Evolutionary conservation across 1,140 invertebrate genomes (phyloP), one percentile per base, ranked within the genome.

Genomic region (Trachymyrmex septentrionalis): DNA sequence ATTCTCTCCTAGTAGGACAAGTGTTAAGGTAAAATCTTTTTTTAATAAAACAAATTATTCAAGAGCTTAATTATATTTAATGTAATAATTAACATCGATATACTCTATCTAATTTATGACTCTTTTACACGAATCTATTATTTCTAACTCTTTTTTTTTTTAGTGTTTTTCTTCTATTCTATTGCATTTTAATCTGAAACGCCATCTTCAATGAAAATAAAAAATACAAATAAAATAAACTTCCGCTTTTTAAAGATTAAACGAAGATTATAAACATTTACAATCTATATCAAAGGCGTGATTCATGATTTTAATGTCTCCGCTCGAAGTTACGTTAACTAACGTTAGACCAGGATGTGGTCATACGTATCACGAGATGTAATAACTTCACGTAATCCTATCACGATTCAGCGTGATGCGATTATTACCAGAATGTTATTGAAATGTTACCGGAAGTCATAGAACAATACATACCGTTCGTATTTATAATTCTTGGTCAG

Each of bases 341-440:
- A 61, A 44, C 3, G n/a, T 75, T 76, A 24, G 12, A 14, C 12
- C n/a, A 77, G 24, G 63, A 66, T 66, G 5, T 6, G 27, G 21
- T 78, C 48, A 44, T n/a, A 48, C 19, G 27, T 67, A n/a, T 78
- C 38, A 67, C 44, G 27, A 48, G 44, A 2, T 78, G 38, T 48
- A 67, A 66, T 48, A 78, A 78, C 12, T 21, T 30, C 12, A 30
- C 14, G 16, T 66, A 78, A 67, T 19, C 3, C 38, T 30, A 44
- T 50, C n/a, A 30, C 61, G 27, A 78, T 19, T 34, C 16, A 4
- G 44, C 19, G 2, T 30, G 55, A 19, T 76, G 9, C 4, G 34
- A 76, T 19, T 34, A n/a, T 76, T 21, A 27, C 21, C 21, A 14
- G 16, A 27, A 61, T 44, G 4, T 21, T 66, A n/a, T n/a, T 10